These are phyloP conservation scores for Stenichneumon culpator DNA, from an alignment of 2,888 invertebrate species.

Conservation along the genomic window DNA sequence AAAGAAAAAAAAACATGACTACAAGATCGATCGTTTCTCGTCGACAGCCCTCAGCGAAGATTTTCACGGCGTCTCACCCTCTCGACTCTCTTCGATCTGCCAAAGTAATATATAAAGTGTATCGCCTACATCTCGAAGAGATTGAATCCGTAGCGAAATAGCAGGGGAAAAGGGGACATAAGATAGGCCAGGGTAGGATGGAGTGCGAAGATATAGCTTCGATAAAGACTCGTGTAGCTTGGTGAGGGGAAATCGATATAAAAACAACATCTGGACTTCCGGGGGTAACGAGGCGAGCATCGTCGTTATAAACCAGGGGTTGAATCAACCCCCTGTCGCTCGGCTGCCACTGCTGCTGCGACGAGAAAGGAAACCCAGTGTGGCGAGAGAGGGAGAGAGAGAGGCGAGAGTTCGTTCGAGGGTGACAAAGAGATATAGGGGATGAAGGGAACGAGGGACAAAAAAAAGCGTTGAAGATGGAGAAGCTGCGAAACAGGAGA, in stretches of 20 bases:
- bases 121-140: slow-evolving; percentile 44
- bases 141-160: slow-evolving; percentile 50
- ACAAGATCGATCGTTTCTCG: slow-evolving; percentile 19
- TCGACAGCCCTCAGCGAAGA: slow-evolving; percentile 35
- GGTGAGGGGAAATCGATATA: slow-evolving; percentile 69
- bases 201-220: slow-evolving; percentile 47
- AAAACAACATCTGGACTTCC: slow-evolving; percentile 65
- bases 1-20: neutral
- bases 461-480: slow-evolving; percentile 9
- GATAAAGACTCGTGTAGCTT: slow-evolving; percentile 64
- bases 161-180: slow-evolving; percentile 1
- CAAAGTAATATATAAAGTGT: slow-evolving; percentile 59
- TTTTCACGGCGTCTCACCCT: slow-evolving; percentile 39
- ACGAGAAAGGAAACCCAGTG: slow-evolving; percentile 36
- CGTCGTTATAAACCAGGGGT: slow-evolving; percentile 67
- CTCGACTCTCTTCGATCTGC: slow-evolving; percentile 6
- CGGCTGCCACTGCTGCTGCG: slow-evolving; percentile 26
- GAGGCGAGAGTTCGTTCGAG: slow-evolving; percentile 55
- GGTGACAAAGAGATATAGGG: slow-evolving; percentile 60
- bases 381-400: neutral
- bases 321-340: slow-evolving; percentile 52
- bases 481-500: neutral
- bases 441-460: neutral
- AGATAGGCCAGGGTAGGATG: slow-evolving; percentile 14
- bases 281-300: slow-evolving; percentile 71